These are phyloP conservation scores for Campoletis sonorensis DNA, from an alignment of 1,140 invertebrate genomes.

Conservation along the genomic window DNA sequence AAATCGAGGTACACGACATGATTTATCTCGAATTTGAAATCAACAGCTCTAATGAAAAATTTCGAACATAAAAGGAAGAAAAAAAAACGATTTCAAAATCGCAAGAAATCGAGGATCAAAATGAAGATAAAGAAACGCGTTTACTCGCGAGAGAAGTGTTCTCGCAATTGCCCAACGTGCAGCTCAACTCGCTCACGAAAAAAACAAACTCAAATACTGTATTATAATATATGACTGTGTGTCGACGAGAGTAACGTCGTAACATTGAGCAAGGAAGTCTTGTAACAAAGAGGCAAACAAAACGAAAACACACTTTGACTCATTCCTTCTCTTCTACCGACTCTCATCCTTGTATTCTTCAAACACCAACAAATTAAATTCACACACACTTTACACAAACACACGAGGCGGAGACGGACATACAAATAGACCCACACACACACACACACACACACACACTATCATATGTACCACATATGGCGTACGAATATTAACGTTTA, in stretches of 20 bases:
- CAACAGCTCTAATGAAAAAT: too few species aligned
- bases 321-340: not conserved
- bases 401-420: slow-evolving; percentile 14
- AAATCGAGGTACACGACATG: too few species aligned
- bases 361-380: too few species aligned
- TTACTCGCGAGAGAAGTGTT: not conserved
- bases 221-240: not conserved
- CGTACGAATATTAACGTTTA: slow-evolving; percentile 8
- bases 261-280: slow-evolving; percentile 11
- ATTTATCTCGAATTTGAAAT: too few species aligned
- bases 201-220: not conserved
- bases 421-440: not conserved
- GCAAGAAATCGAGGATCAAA: not conserved
- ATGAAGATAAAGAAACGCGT: slow-evolving; percentile 18
- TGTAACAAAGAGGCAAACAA: not conserved
- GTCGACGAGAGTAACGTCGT: not conserved
- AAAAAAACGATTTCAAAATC: too few species aligned
- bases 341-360: not conserved
- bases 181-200: slow-evolving; percentile 12
- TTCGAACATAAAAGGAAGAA: too few species aligned
- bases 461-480: not conserved
- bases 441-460: not conserved
- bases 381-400: not conserved
- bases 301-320: slow-evolving; percentile 35
- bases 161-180: too few species aligned